Evolutionary conservation across 2,888 invertebrate species (phyloP).

Genomic region (Marasmarcha lunaedactyla): DNA sequence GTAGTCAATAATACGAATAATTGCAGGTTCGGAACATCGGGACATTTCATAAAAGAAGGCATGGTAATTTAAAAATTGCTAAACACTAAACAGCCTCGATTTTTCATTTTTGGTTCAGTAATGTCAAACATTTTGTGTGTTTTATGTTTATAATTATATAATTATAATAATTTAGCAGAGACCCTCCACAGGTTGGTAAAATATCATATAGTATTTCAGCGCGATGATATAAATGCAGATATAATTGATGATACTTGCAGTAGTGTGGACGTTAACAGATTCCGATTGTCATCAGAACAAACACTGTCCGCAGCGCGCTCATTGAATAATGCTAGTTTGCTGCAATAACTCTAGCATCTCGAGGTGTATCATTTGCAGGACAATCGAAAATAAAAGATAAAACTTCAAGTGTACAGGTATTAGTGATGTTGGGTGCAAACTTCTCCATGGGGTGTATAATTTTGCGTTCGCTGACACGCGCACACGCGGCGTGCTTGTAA

Average conservation of each 20-base stretch:
- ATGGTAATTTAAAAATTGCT: no score
- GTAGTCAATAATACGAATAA: no score
- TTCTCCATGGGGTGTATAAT: slow-evolving; percentile 52
- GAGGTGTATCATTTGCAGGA: slow-evolving; percentile 58
- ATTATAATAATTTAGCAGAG: slow-evolving; percentile 25
- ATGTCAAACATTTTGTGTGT: no score
- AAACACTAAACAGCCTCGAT: no score
- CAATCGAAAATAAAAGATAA: slow-evolving; percentile 16
- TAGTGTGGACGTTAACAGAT: slow-evolving; percentile 45
- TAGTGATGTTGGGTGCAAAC: slow-evolving; percentile 46
- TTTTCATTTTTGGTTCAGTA: no score
- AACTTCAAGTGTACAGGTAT: slow-evolving; percentile 29
- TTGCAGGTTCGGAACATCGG: no score
- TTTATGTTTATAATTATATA: no score
- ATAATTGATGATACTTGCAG: slow-evolving; percentile 45
- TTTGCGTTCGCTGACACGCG: slow-evolving; percentile 56
- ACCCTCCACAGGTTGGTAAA: slow-evolving; percentile 25
- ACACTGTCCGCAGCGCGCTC: slow-evolving; percentile 35
- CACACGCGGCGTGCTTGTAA: slow-evolving; percentile 34
- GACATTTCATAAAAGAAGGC: no score
- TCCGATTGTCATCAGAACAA: slow-evolving; percentile 57
- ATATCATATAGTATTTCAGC: slow-evolving; percentile 23
- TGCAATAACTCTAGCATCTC: slow-evolving; percentile 49
- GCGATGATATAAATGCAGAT: slow-evolving; percentile 31
- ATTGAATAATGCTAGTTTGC: slow-evolving; percentile 38